phyloP scores from a whole-genome alignment of 2,113 vertebrate species.

The Pavo muticus region DNA sequence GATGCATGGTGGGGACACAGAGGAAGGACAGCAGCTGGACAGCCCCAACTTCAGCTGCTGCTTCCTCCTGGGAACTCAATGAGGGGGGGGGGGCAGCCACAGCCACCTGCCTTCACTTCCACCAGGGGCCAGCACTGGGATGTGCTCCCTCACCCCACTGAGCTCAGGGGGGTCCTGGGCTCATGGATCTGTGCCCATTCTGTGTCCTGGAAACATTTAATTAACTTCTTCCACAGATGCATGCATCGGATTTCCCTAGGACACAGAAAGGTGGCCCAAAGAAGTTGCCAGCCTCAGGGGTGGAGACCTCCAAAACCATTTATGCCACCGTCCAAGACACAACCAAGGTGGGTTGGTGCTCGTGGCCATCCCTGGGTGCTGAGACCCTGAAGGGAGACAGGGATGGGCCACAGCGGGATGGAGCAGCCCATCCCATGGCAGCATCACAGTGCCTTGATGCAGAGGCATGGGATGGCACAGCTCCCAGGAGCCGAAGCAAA shows the following conservation, averaged over 20 bases:
- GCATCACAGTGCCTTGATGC: not conserved
- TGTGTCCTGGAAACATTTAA: rapidly evolving
- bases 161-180: rapidly evolving
- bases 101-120: not conserved
- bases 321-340: rapidly evolving
- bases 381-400: not conserved
- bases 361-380: not conserved
- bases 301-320: not conserved
- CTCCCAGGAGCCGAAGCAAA: rapidly evolving
- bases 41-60: rapidly evolving
- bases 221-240: not conserved
- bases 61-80: not conserved
- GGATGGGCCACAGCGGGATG: not conserved
- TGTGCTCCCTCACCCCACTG: not conserved
- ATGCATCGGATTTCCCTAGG: rapidly evolving
- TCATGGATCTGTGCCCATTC: not conserved
- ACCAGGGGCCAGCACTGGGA: not conserved
- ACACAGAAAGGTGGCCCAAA: rapidly evolving
- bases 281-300: rapidly evolving
- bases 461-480: rapidly evolving
- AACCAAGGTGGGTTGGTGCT: not conserved
- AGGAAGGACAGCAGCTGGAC: not conserved
- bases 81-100: not conserved
- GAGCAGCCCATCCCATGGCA: not conserved
- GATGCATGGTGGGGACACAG: rapidly evolving